Percentiles rank a stretch among this genome's conserved stretches.
Evolutionary conservation across 1,140 invertebrate genomes (phyloP).

Genomic region (Drosophila orena): DNA sequence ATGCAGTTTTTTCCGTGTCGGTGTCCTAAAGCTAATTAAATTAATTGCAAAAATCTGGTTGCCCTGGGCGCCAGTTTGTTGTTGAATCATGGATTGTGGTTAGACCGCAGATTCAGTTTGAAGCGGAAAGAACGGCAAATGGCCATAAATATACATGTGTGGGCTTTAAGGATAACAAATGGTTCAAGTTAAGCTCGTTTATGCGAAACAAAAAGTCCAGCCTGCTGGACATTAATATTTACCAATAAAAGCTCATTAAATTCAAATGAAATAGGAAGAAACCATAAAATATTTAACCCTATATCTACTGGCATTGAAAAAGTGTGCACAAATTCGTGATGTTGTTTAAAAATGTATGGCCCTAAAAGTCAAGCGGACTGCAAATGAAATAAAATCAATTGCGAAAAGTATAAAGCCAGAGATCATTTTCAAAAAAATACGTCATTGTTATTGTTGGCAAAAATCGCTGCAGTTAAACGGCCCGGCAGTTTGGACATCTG

Average conservation of each 20-base stretch:
- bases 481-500: conserved; percentile 19
- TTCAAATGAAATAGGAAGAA: conserved; percentile 1
- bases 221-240: not conserved
- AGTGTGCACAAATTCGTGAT: too few relatives aligned
- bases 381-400: too few relatives aligned
- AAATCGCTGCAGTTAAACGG: not conserved
- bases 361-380: too few relatives aligned
- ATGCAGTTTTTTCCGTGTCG: conserved; percentile 33
- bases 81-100: conserved; percentile 60
- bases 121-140: conserved; percentile 11
- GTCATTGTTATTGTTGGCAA: not conserved
- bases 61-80: conserved; percentile 10
- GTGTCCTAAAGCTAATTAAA: conserved; percentile 64
- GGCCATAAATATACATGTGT: conserved; percentile 2
- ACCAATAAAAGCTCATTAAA: conserved; percentile 10
- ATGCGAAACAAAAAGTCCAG: not conserved
- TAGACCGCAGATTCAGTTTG: conserved; percentile 52
- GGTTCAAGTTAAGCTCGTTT: not conserved
- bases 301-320: too few relatives aligned
- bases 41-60: conserved; percentile 58
- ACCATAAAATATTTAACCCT: not conserved
- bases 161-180: conserved; percentile 13
- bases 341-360: too few relatives aligned
- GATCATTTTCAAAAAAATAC: not conserved
- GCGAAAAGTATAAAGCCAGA: too few relatives aligned